Percentiles rank a stretch among this genome's conserved stretches.
Evolutionary conservation across 2,113 vertebrate genomes (phyloP).

Genomic region (Halichoeres trimaculatus): DNA sequence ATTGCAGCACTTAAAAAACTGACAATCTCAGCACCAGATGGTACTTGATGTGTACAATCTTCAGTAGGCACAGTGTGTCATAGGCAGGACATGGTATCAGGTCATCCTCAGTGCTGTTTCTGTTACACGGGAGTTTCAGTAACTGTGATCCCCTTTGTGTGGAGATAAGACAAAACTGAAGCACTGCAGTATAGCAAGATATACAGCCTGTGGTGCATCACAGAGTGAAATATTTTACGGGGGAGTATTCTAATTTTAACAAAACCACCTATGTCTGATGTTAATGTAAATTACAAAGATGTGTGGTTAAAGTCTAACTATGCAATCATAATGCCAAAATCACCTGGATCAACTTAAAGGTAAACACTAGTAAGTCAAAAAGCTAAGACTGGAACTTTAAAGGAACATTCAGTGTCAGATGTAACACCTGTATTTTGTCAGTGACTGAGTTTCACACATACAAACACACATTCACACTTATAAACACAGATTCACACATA

Average conservation of each 20-base stretch:
- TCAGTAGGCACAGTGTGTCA: not conserved
- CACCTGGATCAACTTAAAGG: not conserved
- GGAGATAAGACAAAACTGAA: conserved; percentile 1
- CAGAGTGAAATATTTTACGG: not conserved
- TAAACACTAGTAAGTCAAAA: not conserved
- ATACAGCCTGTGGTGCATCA: not conserved
- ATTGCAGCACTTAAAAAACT: not conserved
- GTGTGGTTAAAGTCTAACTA: not conserved
- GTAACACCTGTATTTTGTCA: too few relatives aligned
- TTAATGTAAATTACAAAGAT: not conserved
- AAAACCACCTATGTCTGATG: not conserved
- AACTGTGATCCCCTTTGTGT: conserved; percentile 23
- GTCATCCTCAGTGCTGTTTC: not conserved
- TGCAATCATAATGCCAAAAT: not conserved
- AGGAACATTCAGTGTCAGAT: too few relatives aligned
- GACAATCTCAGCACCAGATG: not conserved
- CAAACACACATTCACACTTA: too few relatives aligned
- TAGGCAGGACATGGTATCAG: conserved; percentile 4
- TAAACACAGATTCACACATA: too few relatives aligned
- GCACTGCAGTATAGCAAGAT: not conserved
- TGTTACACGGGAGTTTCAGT: conserved; percentile 22
- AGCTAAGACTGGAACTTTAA: not conserved
- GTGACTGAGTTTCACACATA: not conserved
- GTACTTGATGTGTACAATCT: not conserved
- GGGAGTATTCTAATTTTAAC: not conserved